A percentile compares a stretch with the other conserved stretches of the same genome.
These are phyloP conservation scores for Chelonus insularis DNA, from an alignment of 1,140 invertebrate genomes.

Conservation along the genomic window DNA sequence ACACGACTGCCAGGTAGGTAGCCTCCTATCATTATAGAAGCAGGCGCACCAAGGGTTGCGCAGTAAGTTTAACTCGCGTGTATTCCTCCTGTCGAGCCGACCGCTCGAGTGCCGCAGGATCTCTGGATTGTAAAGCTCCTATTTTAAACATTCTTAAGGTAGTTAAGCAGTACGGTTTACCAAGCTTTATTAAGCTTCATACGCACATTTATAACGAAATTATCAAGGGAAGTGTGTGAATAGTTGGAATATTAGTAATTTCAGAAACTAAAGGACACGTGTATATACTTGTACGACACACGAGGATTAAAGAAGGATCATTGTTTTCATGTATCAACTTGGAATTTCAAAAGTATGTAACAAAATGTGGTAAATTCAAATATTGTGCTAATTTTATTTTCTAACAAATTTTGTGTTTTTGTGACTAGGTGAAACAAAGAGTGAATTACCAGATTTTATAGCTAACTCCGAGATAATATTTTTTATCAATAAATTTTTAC, in stretches of 20 bases:
- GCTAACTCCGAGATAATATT: too few relatives aligned
- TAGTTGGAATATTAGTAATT: not conserved
- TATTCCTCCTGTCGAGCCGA: conserved; percentile 9
- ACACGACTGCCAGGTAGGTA: not conserved
- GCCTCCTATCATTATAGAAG: conserved; percentile 16
- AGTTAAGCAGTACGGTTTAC: not conserved
- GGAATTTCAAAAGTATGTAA: not conserved
- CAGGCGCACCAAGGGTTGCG: conserved; percentile 19
- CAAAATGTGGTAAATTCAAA: not conserved
- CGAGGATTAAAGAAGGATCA: not conserved
- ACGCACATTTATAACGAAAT: not conserved
- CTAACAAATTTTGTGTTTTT: too few relatives aligned
- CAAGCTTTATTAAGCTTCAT: not conserved
- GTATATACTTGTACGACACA: not conserved
- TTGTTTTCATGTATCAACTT: not conserved
- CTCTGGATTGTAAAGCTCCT: conserved; percentile 6
- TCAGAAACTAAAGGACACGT: not conserved
- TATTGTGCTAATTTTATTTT: not conserved
- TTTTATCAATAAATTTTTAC: too few relatives aligned
- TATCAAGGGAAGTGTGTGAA: too few relatives aligned
- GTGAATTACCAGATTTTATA: too few relatives aligned
- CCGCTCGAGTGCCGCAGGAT: conserved; percentile 24
- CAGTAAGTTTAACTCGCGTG: conserved; percentile 18
- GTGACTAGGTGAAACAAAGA: too few relatives aligned
- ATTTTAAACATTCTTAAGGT: not conserved